A percentile compares a stretch with the other conserved stretches of the same genome.
Conservation (phyloP, 2,113 vertebrate species). For the Nanorana parkeri region DNA sequence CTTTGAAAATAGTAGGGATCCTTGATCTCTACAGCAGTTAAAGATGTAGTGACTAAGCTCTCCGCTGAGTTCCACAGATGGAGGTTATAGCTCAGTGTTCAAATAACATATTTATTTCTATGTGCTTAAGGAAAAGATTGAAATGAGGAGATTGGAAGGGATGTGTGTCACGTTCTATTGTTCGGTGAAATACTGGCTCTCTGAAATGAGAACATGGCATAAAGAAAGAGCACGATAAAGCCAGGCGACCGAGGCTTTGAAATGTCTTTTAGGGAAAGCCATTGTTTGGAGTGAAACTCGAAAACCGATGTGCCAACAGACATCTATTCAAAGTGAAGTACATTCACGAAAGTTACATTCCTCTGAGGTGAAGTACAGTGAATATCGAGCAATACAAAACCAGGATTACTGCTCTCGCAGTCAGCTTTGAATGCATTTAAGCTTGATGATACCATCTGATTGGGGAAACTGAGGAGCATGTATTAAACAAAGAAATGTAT, state of each 20-base stretch:
- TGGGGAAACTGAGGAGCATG: no score
- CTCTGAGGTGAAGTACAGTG: conserved; percentile 16
- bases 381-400: conserved; percentile 6
- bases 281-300: conserved; percentile 14
- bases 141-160: not conserved
- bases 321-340: conserved; percentile 26
- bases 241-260: not conserved
- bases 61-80: not conserved
- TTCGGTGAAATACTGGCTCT: not conserved
- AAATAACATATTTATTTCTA: not conserved
- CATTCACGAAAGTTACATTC: conserved; percentile 29
- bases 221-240: not conserved
- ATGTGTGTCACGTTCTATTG: not conserved
- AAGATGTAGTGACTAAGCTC: not conserved
- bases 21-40: not conserved
- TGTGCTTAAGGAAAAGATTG: not conserved
- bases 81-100: not conserved
- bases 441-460: not conserved
- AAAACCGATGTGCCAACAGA: conserved; percentile 34
- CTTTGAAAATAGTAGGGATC: not conserved
- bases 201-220: conserved; percentile 1
- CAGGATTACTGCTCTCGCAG: not conserved
- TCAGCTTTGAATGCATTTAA: not conserved
- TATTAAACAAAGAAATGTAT: no score
- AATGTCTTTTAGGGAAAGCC: conserved; percentile 10